Evolutionary conservation across 2,888 invertebrate species (phyloP).

Genomic region (Microdon myrmicae): DNA sequence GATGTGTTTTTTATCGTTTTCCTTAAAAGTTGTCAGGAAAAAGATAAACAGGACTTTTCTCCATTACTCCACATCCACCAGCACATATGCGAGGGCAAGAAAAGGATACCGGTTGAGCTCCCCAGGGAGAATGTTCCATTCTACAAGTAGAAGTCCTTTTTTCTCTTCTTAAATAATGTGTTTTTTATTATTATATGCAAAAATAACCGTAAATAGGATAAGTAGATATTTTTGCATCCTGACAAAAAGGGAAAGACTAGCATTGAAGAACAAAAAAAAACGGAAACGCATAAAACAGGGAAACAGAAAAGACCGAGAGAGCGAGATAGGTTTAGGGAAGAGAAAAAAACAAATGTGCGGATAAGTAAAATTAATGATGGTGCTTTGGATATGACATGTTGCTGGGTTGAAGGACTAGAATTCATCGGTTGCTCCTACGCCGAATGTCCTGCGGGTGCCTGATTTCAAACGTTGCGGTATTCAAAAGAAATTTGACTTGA

Average conservation of each 20-base stretch:
- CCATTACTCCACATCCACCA: conserved; percentile 11
- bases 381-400: conserved; percentile 39
- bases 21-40: conserved; percentile 10
- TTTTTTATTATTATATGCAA: conserved; percentile 45
- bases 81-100: conserved; percentile 5
- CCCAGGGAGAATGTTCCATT: conserved; percentile 22
- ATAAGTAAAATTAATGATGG: conserved; percentile 54
- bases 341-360: conserved; percentile 43
- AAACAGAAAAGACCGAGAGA: no score
- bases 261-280: no score
- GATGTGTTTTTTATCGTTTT: conserved; percentile 15
- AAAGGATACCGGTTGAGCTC: conserved; percentile 28
- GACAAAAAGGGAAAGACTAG: conserved; percentile 3
- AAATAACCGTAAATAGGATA: conserved; percentile 42
- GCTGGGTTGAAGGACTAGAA: conserved; percentile 11
- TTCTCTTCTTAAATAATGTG: conserved; percentile 29
- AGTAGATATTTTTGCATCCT: conserved; percentile 18
- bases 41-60: conserved; percentile 15
- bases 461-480: no score
- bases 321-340: conserved; percentile 8
- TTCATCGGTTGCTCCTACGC: conserved; percentile 11
- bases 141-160: conserved; percentile 22
- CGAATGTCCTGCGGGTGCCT: conserved; percentile 24
- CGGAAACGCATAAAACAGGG: no score
- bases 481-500: no score